phyloP scores from a whole-genome alignment of 64 coral and sea anemone genomes.

The Montipora cactus region DNA sequence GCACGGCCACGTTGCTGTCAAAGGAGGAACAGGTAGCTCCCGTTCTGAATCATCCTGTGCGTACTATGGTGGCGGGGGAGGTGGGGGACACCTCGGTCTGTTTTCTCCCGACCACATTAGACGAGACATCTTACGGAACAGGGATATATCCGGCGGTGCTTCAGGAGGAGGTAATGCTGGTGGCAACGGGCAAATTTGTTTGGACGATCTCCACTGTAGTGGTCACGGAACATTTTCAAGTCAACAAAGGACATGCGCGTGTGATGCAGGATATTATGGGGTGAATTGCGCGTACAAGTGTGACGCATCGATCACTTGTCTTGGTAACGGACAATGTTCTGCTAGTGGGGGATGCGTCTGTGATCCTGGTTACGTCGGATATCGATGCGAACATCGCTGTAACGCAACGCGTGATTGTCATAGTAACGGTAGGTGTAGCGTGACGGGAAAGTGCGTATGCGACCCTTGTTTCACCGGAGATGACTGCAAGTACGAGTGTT shows the following conservation, averaged over 20 bases:
- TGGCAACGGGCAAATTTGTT: slow-evolving; percentile 71
- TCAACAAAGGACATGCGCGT: slow-evolving; percentile 50
- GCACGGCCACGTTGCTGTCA: slow-evolving; percentile 71
- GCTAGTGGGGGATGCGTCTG: slow-evolving; percentile 77
- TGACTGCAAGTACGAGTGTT: slow-evolving; percentile 80
- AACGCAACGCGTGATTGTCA: slow-evolving; percentile 66
- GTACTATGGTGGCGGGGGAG: slow-evolving; percentile 80
- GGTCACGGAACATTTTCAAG: slow-evolving; percentile 76
- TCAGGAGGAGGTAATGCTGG: slow-evolving; percentile 37
- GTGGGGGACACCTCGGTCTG: slow-evolving; percentile 72
- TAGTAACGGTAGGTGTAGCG: slow-evolving; percentile 78
- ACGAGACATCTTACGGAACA: slow-evolving; percentile 69
- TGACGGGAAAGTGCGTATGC: slow-evolving; percentile 90
- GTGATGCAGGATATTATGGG: slow-evolving; percentile 76
- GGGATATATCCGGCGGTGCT: slow-evolving; percentile 63
- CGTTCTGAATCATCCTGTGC: too few relatives aligned
- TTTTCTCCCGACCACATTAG: slow-evolving; percentile 83
- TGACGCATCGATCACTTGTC: slow-evolving; percentile 56
- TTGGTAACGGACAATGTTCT: slow-evolving; percentile 76
- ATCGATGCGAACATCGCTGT: slow-evolving; percentile 92
- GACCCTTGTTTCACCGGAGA: slow-evolving; percentile 79
- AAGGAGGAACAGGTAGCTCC: slow-evolving; percentile 58
- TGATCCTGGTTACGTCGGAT: slow-evolving; percentile 81
- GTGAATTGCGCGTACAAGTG: slow-evolving; percentile 87
- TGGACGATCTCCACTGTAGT: slow-evolving; percentile 63